Evolutionary conservation across 2,113 vertebrate genomes (phyloP).

Genomic region (Murina feae): DNA sequence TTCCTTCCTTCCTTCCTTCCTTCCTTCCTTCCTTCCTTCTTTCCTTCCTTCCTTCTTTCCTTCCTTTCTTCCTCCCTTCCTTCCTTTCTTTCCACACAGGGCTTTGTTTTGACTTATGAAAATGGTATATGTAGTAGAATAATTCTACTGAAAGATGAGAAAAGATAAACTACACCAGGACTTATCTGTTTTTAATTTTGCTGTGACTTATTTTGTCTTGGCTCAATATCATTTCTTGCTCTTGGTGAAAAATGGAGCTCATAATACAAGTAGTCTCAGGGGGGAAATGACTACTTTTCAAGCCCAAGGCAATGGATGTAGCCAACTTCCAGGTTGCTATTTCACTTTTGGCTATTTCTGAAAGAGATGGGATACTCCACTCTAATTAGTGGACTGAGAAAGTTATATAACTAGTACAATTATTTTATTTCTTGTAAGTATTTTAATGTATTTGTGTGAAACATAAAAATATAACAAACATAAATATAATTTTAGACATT

Average conservation of each 20-base stretch:
- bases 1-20: background rate
- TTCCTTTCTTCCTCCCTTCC: too few relatives aligned
- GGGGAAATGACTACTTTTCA: constrained; percentile 8
- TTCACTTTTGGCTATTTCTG: background rate
- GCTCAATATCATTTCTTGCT: constrained; percentile 33
- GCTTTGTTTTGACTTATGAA: constrained; percentile 31
- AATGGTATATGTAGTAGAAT: background rate
- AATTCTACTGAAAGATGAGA: constrained; percentile 21
- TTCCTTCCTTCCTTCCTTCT: too few relatives aligned
- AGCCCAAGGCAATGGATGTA: background rate
- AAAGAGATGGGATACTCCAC: background rate
- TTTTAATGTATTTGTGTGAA: background rate
- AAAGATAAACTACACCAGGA: constrained; percentile 5
- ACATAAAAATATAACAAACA: background rate
- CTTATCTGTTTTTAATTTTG: background rate
- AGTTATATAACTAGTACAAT: background rate
- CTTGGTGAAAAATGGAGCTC: constrained; percentile 11
- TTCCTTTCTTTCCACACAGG: background rate
- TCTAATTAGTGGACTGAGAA: background rate
- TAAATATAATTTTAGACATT: background rate
- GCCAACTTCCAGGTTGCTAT: background rate
- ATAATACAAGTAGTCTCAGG: background rate
- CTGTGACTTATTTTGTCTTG: constrained; percentile 37
- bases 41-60: background rate
- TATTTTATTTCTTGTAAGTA: constrained; percentile 15